These are phyloP conservation scores for Podargus strigoides DNA, from an alignment of 2,797 vertebrate genomes.

Conservation along the genomic window DNA sequence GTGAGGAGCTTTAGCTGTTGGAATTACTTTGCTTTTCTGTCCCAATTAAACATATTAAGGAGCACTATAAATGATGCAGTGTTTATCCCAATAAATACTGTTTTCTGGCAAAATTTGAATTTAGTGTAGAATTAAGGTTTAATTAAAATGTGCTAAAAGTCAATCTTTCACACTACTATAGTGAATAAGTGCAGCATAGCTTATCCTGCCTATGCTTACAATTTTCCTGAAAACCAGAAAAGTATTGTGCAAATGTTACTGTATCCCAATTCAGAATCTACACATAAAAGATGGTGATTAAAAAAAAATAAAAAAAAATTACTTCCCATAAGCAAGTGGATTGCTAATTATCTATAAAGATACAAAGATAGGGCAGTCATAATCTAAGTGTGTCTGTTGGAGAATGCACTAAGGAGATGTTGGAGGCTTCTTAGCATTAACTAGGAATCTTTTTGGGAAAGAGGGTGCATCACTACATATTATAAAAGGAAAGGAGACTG, in stretches of 20 bases:
- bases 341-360: slow-evolving; percentile 32
- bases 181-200: neutral
- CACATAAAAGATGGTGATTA: neutral
- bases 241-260: neutral
- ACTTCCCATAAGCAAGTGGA: slow-evolving; percentile 4
- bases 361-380: neutral
- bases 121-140: neutral
- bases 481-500: neutral
- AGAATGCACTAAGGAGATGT: neutral
- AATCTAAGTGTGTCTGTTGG: neutral
- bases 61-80: neutral
- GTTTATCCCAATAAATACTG: neutral
- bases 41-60: neutral
- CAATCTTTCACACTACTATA: neutral
- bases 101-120: neutral
- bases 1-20: neutral
- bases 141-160: neutral
- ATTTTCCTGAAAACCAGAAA: neutral
- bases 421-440: neutral
- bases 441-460: neutral
- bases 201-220: neutral
- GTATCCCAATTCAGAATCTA: neutral
- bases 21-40: neutral
- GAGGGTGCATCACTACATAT: neutral
- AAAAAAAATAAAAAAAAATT: neutral